Conservation (phyloP, 2,113 vertebrate genomes). For the Mustela lutreola region DNA sequence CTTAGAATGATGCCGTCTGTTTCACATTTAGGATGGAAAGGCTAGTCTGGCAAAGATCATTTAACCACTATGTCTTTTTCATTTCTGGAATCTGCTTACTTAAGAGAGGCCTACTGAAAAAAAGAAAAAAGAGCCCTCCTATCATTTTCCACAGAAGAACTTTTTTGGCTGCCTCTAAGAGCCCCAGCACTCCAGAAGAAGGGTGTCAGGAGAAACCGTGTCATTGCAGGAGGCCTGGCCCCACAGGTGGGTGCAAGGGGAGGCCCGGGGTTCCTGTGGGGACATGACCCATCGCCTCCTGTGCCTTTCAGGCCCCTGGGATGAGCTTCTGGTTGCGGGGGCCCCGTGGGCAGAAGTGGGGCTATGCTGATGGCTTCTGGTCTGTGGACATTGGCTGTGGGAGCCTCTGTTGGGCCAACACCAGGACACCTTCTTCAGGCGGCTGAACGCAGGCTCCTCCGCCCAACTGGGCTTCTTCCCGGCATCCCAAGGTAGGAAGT, state of each 20-base stretch:
- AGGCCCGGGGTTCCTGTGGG: accelerated
- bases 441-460: accelerated
- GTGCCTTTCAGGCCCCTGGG: accelerated
- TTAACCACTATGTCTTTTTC: background rate
- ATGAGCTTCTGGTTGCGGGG: too few relatives aligned
- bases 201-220: background rate
- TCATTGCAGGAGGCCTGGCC: accelerated
- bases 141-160: conserved; percentile 64
- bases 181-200: background rate
- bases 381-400: background rate
- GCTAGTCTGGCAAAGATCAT: background rate
- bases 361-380: background rate
- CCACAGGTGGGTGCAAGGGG: accelerated
- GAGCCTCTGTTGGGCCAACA: background rate
- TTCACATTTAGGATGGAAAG: conserved; percentile 69
- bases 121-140: conserved; percentile 49
- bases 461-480: background rate
- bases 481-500: accelerated
- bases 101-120: conserved; percentile 37
- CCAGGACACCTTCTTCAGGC: background rate
- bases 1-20: conserved; percentile 57
- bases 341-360: accelerated
- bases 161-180: conserved; percentile 62
- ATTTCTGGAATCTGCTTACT: conserved; percentile 79
- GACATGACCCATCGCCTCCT: accelerated